Evolutionary conservation across 2,797 vertebrate genomes (phyloP).

Genomic region (Hybognathus amarus): DNA sequence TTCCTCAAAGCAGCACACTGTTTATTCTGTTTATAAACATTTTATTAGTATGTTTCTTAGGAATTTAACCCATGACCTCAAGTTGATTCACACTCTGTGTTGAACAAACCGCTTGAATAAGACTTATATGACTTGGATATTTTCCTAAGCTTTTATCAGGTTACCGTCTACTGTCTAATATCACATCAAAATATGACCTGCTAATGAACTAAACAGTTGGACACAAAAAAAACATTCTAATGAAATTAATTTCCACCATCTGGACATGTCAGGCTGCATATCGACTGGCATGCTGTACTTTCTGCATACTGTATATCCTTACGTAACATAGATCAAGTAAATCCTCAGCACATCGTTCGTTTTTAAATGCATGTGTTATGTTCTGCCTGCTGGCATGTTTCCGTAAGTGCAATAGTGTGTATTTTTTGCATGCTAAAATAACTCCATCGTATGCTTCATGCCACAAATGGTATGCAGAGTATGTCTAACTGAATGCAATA

Average conservation of each 20-base stretch:
- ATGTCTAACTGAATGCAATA: constrained; percentile 12
- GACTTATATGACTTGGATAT: constrained; percentile 69
- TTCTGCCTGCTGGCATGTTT: constrained; percentile 8
- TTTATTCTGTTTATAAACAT: background rate
- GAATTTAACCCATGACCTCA: background rate
- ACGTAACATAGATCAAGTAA: constrained; percentile 17
- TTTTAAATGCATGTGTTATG: background rate
- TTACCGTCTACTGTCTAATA: constrained; percentile 60
- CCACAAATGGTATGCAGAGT: background rate
- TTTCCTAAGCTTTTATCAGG: constrained; percentile 64
- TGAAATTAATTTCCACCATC: background rate
- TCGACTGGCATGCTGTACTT: background rate
- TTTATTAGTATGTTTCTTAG: background rate
- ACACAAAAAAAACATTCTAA: background rate
- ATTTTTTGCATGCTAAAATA: constrained; percentile 11
- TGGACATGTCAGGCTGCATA: background rate
- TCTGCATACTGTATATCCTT: constrained; percentile 25
- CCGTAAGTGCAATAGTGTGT: background rate
- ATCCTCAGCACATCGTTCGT: background rate
- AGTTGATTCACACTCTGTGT: background rate
- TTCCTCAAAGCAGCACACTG: background rate
- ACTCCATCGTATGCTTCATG: background rate
- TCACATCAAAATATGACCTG: constrained; percentile 52
- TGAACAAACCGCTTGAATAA: constrained; percentile 57
- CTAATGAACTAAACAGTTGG: constrained; percentile 36